These are phyloP conservation scores for Mastomys natalensis DNA, from an alignment of 2,113 vertebrate genomes.

Conservation along the genomic window DNA sequence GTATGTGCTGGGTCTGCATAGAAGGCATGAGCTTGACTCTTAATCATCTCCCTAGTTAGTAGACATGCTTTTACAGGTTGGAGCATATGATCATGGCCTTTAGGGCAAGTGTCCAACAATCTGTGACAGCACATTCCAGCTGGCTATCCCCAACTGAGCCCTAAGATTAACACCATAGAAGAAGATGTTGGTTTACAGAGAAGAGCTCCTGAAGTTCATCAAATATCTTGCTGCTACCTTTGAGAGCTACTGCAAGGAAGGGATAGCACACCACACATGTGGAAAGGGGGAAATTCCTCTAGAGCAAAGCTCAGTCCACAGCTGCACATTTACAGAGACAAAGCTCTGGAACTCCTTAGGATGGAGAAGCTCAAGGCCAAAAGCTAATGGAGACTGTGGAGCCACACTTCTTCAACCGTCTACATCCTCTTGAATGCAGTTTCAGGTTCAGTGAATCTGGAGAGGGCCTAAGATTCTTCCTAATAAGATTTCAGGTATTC, in stretches of 20 bases:
- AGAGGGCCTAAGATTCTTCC: not conserved
- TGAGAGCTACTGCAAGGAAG: not conserved
- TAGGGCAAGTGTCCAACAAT: not conserved
- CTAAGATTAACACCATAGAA: not conserved
- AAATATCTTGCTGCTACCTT: not conserved
- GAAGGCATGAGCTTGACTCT: not conserved
- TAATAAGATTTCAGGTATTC: not conserved
- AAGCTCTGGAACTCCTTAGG: not conserved
- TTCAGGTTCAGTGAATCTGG: not conserved
- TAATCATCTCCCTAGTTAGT: not conserved
- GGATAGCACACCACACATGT: not conserved
- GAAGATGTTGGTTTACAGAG: not conserved
- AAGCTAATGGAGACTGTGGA: not conserved
- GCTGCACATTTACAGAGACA: not conserved
- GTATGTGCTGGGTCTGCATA: not conserved
- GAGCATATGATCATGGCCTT: not conserved
- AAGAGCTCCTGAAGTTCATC: not conserved
- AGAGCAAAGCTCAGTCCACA: not conserved
- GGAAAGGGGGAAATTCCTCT: not conserved
- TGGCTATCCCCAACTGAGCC: not conserved
- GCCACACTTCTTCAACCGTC: fast-evolving
- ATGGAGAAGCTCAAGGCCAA: not conserved
- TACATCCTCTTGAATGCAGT: not conserved
- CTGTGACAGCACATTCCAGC: not conserved
- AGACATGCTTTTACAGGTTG: not conserved